Base-by-base conservation (phyloP, 2,888 invertebrate species). In the Tachina lurida region DNA sequence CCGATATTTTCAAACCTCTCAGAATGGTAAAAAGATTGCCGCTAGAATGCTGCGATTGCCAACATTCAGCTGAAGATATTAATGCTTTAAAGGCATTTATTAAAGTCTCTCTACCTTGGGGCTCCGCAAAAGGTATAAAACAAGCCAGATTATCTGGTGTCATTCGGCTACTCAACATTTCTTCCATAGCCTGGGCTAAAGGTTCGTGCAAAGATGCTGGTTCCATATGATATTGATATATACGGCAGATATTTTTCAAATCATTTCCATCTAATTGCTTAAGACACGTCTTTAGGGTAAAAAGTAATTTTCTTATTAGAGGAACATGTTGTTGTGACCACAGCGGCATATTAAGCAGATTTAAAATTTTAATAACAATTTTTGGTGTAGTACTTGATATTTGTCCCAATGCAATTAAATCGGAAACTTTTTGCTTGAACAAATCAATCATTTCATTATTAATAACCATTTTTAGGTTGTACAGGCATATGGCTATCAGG, bases 161-260 rank as follows among this genome's bases (percentile, higher is more conserved):
- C 70, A 92, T 91, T 47, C 92, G 87, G 84, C 90, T 88, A 71
- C 91, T 88, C 12, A 91, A 49, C 56, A 92, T 89, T 79, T 91
- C 90, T 63, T 92, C 92, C 0, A 93, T 92, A 45, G 91, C 91
- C 70, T 92, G 88, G 62, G 93, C 93, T 0, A 94, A 90, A 47
- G 92, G 91, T 60, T 91, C 91, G 2, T 93, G 88, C 3, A 94
- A 87, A 4, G 90, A 89, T 2, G 93, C 94, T 3, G 94, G 94
- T 88, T 94, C 94, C 81, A 93, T 89, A 83, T 94, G 94, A 79
- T 91, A 93, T 89, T 93, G 92, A 88, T 94, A 93, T 47, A 93
- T 90, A 90, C 94, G 89, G 74, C 90, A 91, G 3, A 90, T 68
- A 91, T 86, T 88, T 93, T 93, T 88, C 1, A 94, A 87, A 70